These are phyloP conservation scores for Cheirogaleus medius DNA, from an alignment of 2,113 vertebrate species.

Conservation along the genomic window DNA sequence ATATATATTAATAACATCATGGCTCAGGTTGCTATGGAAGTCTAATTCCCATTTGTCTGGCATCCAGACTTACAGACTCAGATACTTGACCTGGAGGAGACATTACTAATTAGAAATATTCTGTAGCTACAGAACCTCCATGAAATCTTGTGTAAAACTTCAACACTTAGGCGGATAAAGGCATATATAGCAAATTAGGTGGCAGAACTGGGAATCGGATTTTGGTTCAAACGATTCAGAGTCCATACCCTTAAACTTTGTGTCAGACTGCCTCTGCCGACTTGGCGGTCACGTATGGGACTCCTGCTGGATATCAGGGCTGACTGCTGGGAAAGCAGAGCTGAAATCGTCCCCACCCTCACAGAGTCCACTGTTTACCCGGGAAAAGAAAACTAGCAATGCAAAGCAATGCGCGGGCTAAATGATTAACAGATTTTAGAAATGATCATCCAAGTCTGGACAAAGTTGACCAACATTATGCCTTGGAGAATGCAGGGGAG, in stretches of 20 bases:
- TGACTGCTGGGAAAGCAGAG: not conserved
- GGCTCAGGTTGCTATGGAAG: not conserved
- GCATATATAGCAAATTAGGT: not conserved
- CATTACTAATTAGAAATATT: conserved; percentile 9
- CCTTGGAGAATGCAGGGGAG: not conserved
- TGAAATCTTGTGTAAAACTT: not conserved
- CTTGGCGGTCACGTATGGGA: not conserved
- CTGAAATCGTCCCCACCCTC: not conserved
- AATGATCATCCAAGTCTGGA: not conserved
- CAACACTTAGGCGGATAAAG: not conserved
- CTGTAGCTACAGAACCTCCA: not conserved
- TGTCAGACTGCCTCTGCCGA: not conserved
- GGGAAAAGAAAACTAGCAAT: not conserved
- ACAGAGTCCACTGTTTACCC: not conserved
- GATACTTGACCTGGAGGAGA: not conserved
- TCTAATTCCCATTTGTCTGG: not conserved
- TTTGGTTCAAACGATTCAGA: not conserved
- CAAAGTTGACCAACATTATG: not conserved
- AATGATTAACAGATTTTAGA: not conserved
- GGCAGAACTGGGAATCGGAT: not conserved
- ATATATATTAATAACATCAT: not conserved
- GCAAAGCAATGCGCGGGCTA: not conserved
- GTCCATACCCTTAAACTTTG: not conserved
- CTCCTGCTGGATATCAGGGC: not conserved
- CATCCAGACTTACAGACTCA: not conserved